Conservation (phyloP, 2,888 invertebrate genomes). For the Lithophane semibrunnea region DNA sequence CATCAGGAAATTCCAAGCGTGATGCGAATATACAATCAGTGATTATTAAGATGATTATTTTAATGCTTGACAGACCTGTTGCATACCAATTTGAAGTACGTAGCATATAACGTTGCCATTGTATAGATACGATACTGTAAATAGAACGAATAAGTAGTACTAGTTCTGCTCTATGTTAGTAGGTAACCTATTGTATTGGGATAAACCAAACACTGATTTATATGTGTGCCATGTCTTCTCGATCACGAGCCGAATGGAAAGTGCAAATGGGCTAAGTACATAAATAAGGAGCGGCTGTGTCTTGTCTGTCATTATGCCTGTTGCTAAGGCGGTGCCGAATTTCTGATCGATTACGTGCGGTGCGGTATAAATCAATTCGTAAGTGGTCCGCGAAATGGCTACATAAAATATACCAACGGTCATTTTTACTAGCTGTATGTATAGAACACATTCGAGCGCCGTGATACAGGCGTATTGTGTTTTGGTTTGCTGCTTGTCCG, state of each 20-base stretch:
- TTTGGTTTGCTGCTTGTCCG: constrained; percentile 63
- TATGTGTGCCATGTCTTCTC: constrained; percentile 69
- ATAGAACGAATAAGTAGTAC: constrained; percentile 52
- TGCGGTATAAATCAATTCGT: constrained; percentile 55
- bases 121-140: constrained; percentile 43
- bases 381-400: constrained; percentile 34
- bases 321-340: constrained; percentile 69
- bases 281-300: constrained; percentile 67
- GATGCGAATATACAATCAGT: constrained; percentile 74
- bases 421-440: constrained; percentile 20
- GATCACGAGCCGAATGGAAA: constrained; percentile 73
- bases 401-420: constrained; percentile 25
- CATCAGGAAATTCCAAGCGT: constrained; percentile 76
- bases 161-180: constrained; percentile 55
- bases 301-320: constrained; percentile 63
- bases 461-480: constrained; percentile 42
- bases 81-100: constrained; percentile 56
- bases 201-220: constrained; percentile 71
- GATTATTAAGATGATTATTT: constrained; percentile 65
- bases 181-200: constrained; percentile 66
- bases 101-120: constrained; percentile 57
- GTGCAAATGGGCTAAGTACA: constrained; percentile 68
- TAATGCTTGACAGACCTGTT: constrained; percentile 52
- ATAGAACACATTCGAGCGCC: constrained; percentile 4
- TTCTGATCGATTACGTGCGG: constrained; percentile 61